These are phyloP conservation scores for Globodera rostochiensis DNA, from an alignment of 1,140 invertebrate genomes.

Conservation along the genomic window DNA sequence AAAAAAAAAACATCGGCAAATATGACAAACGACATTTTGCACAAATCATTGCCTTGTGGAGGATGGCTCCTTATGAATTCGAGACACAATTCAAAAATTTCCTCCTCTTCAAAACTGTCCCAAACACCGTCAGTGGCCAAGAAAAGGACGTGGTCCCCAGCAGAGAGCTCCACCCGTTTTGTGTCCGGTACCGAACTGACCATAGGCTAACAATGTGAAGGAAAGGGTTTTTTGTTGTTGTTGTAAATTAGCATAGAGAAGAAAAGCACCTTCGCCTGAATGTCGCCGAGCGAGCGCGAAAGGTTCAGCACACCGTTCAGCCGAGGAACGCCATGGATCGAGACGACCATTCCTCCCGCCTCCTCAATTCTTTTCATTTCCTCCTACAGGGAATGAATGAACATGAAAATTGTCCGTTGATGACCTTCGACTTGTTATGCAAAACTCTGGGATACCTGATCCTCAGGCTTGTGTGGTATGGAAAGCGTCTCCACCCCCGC, in stretches of 20 bases:
- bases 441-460: constrained; percentile 4
- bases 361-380: constrained; percentile 30
- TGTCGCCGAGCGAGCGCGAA: constrained; percentile 28
- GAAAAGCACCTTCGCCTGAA: constrained; percentile 12
- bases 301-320: constrained; percentile 36
- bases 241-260: background rate
- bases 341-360: constrained; percentile 27
- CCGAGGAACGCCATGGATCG: constrained; percentile 25
- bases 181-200: constrained; percentile 32
- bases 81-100: constrained; percentile 17
- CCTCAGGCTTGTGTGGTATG: constrained; percentile 11
- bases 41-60: background rate
- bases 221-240: background rate
- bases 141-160: constrained; percentile 28
- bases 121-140: constrained; percentile 30
- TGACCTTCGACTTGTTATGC: background rate
- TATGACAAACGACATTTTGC: background rate
- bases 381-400: constrained; percentile 2
- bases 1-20: background rate
- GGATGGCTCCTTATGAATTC: constrained; percentile 4
- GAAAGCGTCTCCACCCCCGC: constrained; percentile 4
- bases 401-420: too few relatives aligned
- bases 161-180: background rate
- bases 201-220: background rate
- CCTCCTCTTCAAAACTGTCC: constrained; percentile 5